Base-by-base conservation (phyloP, 2,888 invertebrate species). In the Escarpia spicata region DNA sequence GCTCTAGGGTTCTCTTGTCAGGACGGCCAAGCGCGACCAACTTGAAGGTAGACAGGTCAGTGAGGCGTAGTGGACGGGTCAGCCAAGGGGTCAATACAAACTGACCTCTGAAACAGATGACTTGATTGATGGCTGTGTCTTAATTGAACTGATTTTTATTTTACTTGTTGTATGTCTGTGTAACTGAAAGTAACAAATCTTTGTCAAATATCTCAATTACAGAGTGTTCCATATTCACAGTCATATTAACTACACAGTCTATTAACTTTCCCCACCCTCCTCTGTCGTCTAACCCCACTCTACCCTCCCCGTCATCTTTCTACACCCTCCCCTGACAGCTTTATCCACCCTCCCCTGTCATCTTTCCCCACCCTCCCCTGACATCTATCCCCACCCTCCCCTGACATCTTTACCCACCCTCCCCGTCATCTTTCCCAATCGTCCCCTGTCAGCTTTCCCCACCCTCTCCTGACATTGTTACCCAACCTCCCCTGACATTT, bases 11-110 rank as follows among this genome's bases (percentile, higher is more conserved):
- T 92, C 94, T 93, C 92, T 94, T 95, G 90, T 96, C 96, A 15
- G 95, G 94, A 37, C 95, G 93, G 92, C 95, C 95, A 8, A 96
- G 93, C 3, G 96, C 96, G n/a, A 95, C 93, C 60, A 96, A 93
- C 90, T 94, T 94, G 91, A 95, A 93, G 91, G 93, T 94, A 12
- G 94, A 93, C 10, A 95, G 93, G 92, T 96, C 96, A 43, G 92
- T 90, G 60, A 94, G 90, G n/a, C 60, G 75, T 31, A 94, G 58
- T 31, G 94, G 93, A 45, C 91, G 60, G 75, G 92, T 93, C 60
- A 93, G 92, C 92, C 93, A 93, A 2, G 93, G 93, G 4, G 93
- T 60, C 60, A 94, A 2, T 26, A 75, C 75, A 26, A 8, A 91
- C 44, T 91, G 43, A 19, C 44, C 91, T 31, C 44, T 91, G 44